These are phyloP conservation scores for Chelonia mydas DNA, from an alignment of 2,797 vertebrate genomes.

Conservation along the genomic window DNA sequence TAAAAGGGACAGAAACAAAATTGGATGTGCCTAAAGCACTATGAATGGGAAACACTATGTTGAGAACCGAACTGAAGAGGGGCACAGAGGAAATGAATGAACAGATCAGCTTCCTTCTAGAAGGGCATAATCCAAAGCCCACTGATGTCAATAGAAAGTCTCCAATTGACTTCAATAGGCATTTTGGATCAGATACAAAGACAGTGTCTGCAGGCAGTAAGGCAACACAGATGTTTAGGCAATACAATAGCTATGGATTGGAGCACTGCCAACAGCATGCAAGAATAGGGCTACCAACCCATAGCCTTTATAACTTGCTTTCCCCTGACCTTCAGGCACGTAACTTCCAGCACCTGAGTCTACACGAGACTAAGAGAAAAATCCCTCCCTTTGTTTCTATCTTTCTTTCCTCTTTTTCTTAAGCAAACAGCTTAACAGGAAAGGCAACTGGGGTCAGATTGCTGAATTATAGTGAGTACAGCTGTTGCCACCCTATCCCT, in stretches of 20 bases:
- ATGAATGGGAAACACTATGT: neutral
- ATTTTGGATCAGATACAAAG: neutral
- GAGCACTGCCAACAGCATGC: neutral
- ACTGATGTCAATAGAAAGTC: neutral
- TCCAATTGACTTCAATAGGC: neutral
- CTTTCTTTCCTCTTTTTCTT: neutral
- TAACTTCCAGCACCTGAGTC: neutral
- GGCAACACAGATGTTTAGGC: neutral
- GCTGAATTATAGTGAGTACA: neutral
- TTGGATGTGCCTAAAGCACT: neutral
- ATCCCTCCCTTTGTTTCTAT: neutral
- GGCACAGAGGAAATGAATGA: neutral
- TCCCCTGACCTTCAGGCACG: neutral
- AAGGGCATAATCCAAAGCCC: neutral
- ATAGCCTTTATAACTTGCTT: neutral
- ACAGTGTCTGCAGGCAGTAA: neutral
- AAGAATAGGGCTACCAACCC: too few relatives aligned
- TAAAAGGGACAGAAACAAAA: neutral
- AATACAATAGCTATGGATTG: neutral
- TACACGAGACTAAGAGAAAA: neutral
- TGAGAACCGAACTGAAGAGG: neutral
- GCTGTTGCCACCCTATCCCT: neutral
- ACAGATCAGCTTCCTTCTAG: neutral
- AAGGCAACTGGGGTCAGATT: neutral
- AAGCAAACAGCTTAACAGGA: neutral